Conservation (phyloP, 2,888 invertebrate species). For the Pteria penguin region DNA sequence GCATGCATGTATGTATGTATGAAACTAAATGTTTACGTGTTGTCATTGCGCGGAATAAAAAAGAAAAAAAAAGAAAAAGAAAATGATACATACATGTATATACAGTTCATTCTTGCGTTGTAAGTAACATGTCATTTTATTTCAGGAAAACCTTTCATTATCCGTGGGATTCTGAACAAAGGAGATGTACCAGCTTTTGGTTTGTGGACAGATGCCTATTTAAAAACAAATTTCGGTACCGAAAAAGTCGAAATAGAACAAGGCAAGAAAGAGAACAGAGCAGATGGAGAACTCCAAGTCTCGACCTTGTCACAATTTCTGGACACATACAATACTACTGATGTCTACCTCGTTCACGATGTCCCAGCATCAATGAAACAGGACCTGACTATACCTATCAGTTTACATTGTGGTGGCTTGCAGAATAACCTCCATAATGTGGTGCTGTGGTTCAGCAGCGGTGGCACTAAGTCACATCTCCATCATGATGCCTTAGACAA, state of each 20-base stretch:
- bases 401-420: slow-evolving; percentile 72
- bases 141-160: slow-evolving; percentile 65
- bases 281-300: slow-evolving; percentile 30
- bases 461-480: slow-evolving; percentile 71
- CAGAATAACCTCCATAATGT: slow-evolving; percentile 59
- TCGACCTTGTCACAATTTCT: slow-evolving; percentile 62
- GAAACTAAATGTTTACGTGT: too few species aligned
- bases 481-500: slow-evolving; percentile 73
- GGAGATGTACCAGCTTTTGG: slow-evolving; percentile 61
- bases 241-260: slow-evolving; percentile 62
- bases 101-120: too few species aligned
- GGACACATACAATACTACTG: slow-evolving; percentile 55
- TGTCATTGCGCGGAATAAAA: too few species aligned
- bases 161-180: slow-evolving; percentile 63
- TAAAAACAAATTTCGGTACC: slow-evolving; percentile 62
- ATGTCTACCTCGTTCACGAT: slow-evolving; percentile 72
- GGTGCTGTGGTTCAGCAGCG: slow-evolving; percentile 74
- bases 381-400: slow-evolving; percentile 64
- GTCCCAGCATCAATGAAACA: slow-evolving; percentile 62
- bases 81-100: too few species aligned
- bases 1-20: too few species aligned
- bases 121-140: too few species aligned
- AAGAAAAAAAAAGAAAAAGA: too few species aligned
- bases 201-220: slow-evolving; percentile 72
- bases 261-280: slow-evolving; percentile 69